A percentile compares a stretch with the other conserved stretches of the same genome.
Evolutionary conservation across 2,113 vertebrate species (phyloP).

Genomic region (Cavia aperea): DNA sequence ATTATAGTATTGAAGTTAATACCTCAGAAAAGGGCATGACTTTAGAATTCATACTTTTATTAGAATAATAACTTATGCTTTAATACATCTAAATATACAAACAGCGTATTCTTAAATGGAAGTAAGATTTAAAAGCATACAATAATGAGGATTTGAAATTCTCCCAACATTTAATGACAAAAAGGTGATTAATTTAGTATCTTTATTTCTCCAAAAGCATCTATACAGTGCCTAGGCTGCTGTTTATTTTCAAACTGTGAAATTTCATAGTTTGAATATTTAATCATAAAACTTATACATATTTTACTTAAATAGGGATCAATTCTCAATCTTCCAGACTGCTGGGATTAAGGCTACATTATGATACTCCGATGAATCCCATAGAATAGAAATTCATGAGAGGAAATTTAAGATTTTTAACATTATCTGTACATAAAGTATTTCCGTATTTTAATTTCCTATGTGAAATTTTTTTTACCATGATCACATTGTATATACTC

Average conservation of each 20-base stretch:
- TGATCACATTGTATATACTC: neutral
- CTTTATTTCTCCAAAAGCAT: slow-evolving; percentile 36
- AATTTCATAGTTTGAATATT: slow-evolving; percentile 3
- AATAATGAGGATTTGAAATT: slow-evolving; percentile 16
- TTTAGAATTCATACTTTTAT: slow-evolving; percentile 53
- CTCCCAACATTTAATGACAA: neutral
- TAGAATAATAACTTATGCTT: slow-evolving; percentile 47
- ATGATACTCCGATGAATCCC: neutral
- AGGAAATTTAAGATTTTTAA: slow-evolving; percentile 20
- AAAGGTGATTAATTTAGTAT: slow-evolving; percentile 46
- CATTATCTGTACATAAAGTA: neutral
- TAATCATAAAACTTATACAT: neutral
- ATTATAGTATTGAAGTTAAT: slow-evolving; percentile 54
- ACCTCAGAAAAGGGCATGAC: slow-evolving; percentile 60
- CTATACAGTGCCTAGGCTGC: neutral
- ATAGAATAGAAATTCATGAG: slow-evolving; percentile 23
- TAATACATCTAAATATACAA: slow-evolving; percentile 48
- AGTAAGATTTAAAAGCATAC: slow-evolving; percentile 23
- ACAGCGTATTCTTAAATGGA: slow-evolving; percentile 45
- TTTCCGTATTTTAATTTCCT: neutral
- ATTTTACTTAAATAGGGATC: neutral
- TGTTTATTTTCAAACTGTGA: slow-evolving; percentile 40
- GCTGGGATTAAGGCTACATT: neutral
- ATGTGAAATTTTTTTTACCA: neutral
- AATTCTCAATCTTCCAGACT: neutral